These are phyloP conservation scores for Coreius guichenoti DNA, from an alignment of 2,797 vertebrate genomes.

Conservation along the genomic window DNA sequence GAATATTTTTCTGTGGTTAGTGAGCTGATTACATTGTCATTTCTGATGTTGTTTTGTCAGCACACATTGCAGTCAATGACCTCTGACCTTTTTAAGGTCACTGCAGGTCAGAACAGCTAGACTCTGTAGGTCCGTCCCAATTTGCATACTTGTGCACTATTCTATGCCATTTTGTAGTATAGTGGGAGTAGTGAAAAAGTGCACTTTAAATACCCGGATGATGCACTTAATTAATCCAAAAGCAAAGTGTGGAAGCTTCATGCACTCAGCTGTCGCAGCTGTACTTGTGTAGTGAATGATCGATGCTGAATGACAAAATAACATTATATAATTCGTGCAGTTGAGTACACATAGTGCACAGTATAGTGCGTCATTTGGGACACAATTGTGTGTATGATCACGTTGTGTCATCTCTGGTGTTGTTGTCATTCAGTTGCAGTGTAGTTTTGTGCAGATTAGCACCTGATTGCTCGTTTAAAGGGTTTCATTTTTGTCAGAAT, in stretches of 20 bases:
- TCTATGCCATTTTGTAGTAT: not conserved
- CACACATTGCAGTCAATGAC: not conserved
- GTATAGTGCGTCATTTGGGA: not conserved
- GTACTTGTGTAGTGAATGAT: not conserved
- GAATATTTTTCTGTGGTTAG: not conserved
- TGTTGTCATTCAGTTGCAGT: not conserved
- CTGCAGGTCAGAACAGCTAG: not conserved
- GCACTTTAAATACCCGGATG: not conserved
- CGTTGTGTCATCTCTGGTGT: not conserved
- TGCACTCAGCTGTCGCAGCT: not conserved
- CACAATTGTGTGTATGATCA: not conserved
- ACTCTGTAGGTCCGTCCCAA: not conserved
- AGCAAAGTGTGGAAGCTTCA: not conserved
- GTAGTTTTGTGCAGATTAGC: not conserved
- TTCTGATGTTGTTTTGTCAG: not conserved
- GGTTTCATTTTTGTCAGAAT: not conserved
- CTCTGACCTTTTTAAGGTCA: conserved; percentile 15
- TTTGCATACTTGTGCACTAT: not conserved
- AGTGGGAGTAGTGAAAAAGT: too few species aligned
- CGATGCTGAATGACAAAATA: not conserved
- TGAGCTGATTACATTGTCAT: not conserved
- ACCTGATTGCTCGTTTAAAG: not conserved
- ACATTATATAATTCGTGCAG: not conserved
- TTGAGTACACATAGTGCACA: not conserved
- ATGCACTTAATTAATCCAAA: not conserved